These are phyloP conservation scores for Belgica antarctica DNA, from an alignment of 2,888 invertebrate species.

Conservation along the genomic window DNA sequence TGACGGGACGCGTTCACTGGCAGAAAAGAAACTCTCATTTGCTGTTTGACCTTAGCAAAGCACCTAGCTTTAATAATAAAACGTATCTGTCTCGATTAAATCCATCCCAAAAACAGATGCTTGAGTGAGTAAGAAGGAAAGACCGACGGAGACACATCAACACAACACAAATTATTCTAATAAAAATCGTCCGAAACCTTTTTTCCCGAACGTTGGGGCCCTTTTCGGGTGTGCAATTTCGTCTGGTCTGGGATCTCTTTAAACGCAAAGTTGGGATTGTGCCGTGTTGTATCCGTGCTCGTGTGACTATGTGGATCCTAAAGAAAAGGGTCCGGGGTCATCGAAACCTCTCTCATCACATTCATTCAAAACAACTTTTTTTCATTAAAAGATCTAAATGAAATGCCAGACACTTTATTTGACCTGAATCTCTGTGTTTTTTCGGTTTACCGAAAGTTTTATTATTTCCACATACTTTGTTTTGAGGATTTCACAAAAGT, in stretches of 20 bases:
- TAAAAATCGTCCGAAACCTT: conserved; percentile 24
- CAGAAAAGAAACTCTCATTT: too few species aligned
- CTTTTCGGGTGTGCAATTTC: not conserved
- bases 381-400: conserved; percentile 42
- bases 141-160: conserved; percentile 18
- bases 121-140: not conserved
- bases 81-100: conserved; percentile 19
- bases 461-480: conserved; percentile 7
- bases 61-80: conserved; percentile 5
- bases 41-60: not conserved
- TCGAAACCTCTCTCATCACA: conserved; percentile 36
- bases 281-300: not conserved
- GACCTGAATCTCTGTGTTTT: conserved; percentile 38
- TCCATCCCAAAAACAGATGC: not conserved
- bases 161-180: conserved; percentile 23
- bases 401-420: conserved; percentile 42
- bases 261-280: not conserved
- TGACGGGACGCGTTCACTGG: too few species aligned
- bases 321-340: conserved; percentile 37
- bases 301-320: conserved; percentile 3
- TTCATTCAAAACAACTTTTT: conserved; percentile 39
- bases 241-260: too few species aligned
- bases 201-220: not conserved
- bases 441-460: conserved; percentile 28
- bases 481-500: conserved; percentile 24